Conservation (phyloP, 1,140 invertebrate genomes). For the Apocrypta bakeri region DNA sequence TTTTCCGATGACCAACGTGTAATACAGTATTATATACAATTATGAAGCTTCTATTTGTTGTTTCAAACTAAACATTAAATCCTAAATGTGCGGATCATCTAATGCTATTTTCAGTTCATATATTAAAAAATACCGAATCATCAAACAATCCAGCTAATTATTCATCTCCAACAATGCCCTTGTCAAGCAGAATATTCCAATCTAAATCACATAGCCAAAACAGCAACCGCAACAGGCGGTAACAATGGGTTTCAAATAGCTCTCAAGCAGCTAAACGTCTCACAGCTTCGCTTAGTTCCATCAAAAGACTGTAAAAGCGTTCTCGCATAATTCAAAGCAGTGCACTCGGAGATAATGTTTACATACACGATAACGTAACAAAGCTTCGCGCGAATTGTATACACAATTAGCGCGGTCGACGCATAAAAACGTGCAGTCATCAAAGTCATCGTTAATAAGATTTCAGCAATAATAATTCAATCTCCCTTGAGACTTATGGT, state of each 20-base stretch:
- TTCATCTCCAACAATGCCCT: not conserved
- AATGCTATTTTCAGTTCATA: too few species aligned
- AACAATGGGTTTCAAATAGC: not conserved
- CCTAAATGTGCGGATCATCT: too few species aligned
- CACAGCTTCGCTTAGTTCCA: not conserved
- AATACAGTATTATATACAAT: too few species aligned
- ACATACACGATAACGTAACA: not conserved
- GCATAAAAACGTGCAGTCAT: constrained; percentile 10
- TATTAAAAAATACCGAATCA: too few species aligned
- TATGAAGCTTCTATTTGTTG: too few species aligned
- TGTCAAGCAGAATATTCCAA: not conserved
- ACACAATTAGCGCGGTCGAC: not conserved
- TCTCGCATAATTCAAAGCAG: not conserved
- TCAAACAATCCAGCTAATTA: not conserved
- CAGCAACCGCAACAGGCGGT: not conserved
- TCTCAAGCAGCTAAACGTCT: not conserved
- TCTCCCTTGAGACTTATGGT: constrained; percentile 3
- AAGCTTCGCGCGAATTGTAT: not conserved
- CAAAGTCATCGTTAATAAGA: constrained; percentile 38
- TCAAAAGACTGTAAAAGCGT: not conserved
- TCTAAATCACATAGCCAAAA: not conserved
- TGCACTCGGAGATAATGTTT: too few species aligned
- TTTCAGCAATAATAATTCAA: constrained; percentile 30
- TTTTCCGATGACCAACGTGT: not conserved
- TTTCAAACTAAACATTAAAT: too few species aligned